Percentiles rank a stretch among this genome's conserved stretches.
Evolutionary conservation across 2,113 vertebrate genomes (phyloP).

Genomic region (Passer montanus): DNA sequence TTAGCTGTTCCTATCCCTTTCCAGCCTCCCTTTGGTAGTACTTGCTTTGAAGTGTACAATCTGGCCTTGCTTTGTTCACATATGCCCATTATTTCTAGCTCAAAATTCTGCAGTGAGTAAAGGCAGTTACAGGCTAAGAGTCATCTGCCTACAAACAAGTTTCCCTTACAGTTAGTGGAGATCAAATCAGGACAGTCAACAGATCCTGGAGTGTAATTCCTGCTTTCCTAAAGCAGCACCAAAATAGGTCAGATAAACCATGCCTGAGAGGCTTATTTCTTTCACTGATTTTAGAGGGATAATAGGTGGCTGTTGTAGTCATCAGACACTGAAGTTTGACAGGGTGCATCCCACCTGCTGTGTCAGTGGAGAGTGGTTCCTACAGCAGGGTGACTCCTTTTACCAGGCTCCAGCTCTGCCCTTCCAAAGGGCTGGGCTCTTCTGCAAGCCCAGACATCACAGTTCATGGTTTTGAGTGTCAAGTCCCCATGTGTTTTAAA

Average conservation of each 20-base stretch:
- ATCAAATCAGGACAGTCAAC: constrained; percentile 12
- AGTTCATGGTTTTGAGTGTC: rapidly evolving
- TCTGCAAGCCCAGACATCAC: not conserved
- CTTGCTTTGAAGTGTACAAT: not conserved
- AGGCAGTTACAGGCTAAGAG: not conserved
- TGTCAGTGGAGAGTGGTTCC: not conserved
- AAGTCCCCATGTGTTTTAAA: not conserved
- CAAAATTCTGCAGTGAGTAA: not conserved
- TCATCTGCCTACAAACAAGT: not conserved
- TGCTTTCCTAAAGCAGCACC: not conserved
- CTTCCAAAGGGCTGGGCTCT: not conserved
- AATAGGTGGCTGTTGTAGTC: not conserved
- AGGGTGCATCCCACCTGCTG: not conserved
- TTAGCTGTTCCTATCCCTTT: not conserved
- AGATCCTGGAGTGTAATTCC: not conserved
- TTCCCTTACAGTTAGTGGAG: not conserved
- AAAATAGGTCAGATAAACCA: not conserved
- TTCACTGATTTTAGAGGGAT: not conserved
- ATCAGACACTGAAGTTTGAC: not conserved
- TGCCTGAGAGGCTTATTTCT: not conserved
- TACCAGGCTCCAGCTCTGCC: not conserved
- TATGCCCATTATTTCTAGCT: not conserved
- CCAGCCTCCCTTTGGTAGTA: not conserved
- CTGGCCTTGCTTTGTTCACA: not conserved
- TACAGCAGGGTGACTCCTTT: not conserved